Evolutionary conservation across 1,140 invertebrate genomes (phyloP).

Genomic region (Polypedilum vanderplanki): DNA sequence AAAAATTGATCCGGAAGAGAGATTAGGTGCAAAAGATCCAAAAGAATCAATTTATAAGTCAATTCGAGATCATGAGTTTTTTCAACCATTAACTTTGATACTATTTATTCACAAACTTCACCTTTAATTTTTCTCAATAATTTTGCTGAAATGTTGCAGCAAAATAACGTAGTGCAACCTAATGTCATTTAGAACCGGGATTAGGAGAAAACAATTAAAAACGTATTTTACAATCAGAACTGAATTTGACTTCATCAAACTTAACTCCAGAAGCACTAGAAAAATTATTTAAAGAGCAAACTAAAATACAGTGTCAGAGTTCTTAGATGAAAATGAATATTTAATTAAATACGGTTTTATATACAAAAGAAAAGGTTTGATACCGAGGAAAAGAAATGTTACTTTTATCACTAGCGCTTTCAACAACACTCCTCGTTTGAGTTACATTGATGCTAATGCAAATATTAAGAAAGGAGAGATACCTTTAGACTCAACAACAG

Average conservation of each 20-base stretch:
- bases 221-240: slow-evolving; percentile 62
- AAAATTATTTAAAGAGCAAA: slow-evolving; percentile 64
- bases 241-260: slow-evolving; percentile 30
- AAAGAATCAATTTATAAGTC: slow-evolving; percentile 65
- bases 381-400: slow-evolving; percentile 87
- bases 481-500: slow-evolving; percentile 79
- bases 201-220: slow-evolving; percentile 73
- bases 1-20: slow-evolving; percentile 67
- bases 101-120: slow-evolving; percentile 66
- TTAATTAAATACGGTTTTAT: slow-evolving; percentile 92
- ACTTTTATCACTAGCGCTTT: slow-evolving; percentile 49
- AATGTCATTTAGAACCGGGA: slow-evolving; percentile 69
- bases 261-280: slow-evolving; percentile 48
- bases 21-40: slow-evolving; percentile 74
- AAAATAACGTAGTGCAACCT: slow-evolving; percentile 57
- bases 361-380: slow-evolving; percentile 92
- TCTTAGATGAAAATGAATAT: slow-evolving; percentile 77
- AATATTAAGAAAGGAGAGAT: slow-evolving; percentile 96
- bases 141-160: slow-evolving; percentile 64
- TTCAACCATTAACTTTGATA: slow-evolving; percentile 73
- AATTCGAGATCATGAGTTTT: slow-evolving; percentile 80
- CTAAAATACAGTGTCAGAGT: slow-evolving; percentile 62
- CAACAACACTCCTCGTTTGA: slow-evolving; percentile 90
- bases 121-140: slow-evolving; percentile 55
- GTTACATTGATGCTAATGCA: slow-evolving; percentile 90